Percentiles rank a stretch among this genome's conserved stretches.
Evolutionary conservation across 2,888 invertebrate species (phyloP).

Genomic region (Ditylenchus weischeri): DNA sequence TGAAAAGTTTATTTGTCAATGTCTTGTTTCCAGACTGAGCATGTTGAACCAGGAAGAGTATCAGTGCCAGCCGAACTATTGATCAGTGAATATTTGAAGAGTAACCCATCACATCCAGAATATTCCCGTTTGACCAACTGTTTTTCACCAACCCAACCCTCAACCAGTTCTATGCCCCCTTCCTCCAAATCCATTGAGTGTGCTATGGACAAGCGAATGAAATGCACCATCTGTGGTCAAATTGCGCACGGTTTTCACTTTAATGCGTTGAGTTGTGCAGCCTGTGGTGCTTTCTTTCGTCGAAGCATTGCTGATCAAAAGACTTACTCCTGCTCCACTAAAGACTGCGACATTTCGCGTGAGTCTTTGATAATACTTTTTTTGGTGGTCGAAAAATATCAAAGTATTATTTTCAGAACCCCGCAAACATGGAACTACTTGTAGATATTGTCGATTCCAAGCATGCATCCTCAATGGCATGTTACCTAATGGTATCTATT

Average conservation of each 20-base stretch:
- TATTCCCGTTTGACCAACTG: no score
- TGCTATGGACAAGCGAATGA: not conserved
- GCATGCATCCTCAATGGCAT: conserved; percentile 22
- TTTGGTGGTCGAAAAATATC: not conserved
- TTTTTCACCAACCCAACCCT: no score
- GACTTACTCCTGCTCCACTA: conserved; percentile 25
- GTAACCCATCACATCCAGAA: no score
- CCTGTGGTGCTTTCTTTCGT: conserved; percentile 26
- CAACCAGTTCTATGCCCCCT: no score
- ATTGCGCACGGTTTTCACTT: conserved; percentile 27
- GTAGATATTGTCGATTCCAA: conserved; percentile 26
- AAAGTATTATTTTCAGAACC: conserved; percentile 16
- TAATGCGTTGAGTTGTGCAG: conserved; percentile 21
- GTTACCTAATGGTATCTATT: conserved; percentile 14
- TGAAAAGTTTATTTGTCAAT: no score
- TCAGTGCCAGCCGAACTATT: no score
- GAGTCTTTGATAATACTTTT: not conserved
- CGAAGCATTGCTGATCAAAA: conserved; percentile 29
- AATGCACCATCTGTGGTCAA: conserved; percentile 20
- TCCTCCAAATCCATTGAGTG: no score
- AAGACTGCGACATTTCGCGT: conserved; percentile 12
- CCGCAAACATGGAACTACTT: conserved; percentile 23
- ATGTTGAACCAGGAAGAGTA: no score
- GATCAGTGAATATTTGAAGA: no score
- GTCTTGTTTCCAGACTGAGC: no score